Base-by-base conservation (phyloP, 2,888 invertebrate genomes). In the Cephus runcator region DNA sequence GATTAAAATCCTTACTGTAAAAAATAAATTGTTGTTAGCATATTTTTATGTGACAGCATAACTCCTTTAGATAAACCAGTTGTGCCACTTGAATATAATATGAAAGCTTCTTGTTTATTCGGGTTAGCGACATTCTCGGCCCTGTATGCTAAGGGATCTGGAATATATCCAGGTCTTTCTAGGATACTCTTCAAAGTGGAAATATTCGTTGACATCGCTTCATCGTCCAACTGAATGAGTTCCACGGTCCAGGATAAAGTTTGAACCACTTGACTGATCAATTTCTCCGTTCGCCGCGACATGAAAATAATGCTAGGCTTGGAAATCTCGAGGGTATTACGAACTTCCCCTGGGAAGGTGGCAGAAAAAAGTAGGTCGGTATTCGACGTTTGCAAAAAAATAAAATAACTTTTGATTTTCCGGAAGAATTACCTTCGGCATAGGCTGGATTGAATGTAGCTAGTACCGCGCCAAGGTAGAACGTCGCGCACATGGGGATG, bases 1-100 rank as follows among this genome's bases (percentile, higher is more conserved):
- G 40, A 56, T 56, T 23, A 23, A 30, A 71, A 31, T 12, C 6
- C 71, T 71, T 34, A 71, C 71, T 33, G 71, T 23, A 34, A 30
- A 33, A 71, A 33, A 23, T 76, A 68, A 30, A 79, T 31, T 33
- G 75, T 40, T 11, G 91, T 85, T 86, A 94, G 87, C n/a, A 95
- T 89, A 91, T 96, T 96, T 40, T 92, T 91, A 90, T 96, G 95
- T 1, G 95, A 94, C 6, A 96, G 91, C 92, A 94, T 93, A 0
- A 96, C 96, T 34, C 95, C 96, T 90, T 96, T 96, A 0, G 96
- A 95, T 77, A 96, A 87, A 0, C 97, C 97, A 0, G 93, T 94
- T 0, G 94, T 94, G 11, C 94, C 94, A 80, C 93, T 93, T 34
- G 93, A 93, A 83, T 90, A 93, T 1, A 93, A 90, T 79, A 93